A percentile compares a stretch with the other conserved stretches of the same genome.
Evolutionary conservation across 2,797 vertebrate species (phyloP).

Genomic region (Enteromius trimaculatus): DNA sequence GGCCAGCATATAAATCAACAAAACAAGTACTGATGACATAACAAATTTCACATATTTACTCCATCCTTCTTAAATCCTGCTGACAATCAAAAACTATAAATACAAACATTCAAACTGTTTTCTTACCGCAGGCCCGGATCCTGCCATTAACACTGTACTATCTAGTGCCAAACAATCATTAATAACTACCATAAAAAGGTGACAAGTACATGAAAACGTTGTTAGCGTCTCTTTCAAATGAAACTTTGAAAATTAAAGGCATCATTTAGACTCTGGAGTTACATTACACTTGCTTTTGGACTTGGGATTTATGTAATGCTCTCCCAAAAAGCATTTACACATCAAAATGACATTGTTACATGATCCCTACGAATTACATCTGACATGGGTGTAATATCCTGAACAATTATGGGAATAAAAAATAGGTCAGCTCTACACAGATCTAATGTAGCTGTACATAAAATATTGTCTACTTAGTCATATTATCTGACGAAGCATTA

Average conservation of each 20-base stretch:
- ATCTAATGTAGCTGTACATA: conserved; percentile 35
- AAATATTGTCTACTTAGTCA: conserved; percentile 22
- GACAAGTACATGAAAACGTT: background rate
- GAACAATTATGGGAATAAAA: background rate
- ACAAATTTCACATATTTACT: conserved; percentile 37
- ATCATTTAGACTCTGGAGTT: background rate
- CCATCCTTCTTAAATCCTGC: conserved; percentile 23
- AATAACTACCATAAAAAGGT: conserved; percentile 23
- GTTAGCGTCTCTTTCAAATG: background rate
- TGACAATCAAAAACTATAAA: conserved; percentile 55
- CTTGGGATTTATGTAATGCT: conserved; percentile 4
- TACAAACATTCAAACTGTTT: conserved; percentile 43
- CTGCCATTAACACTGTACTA: conserved; percentile 27
- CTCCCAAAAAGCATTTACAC: background rate
- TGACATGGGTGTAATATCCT: background rate
- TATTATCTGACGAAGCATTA: conserved; percentile 18
- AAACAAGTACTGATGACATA: conserved; percentile 49
- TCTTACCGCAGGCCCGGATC: conserved; percentile 8
- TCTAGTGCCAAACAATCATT: conserved; percentile 32
- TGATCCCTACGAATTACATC: background rate
- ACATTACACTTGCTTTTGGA: background rate
- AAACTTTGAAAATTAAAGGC: background rate
- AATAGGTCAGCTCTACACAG: conserved; percentile 4
- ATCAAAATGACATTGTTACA: background rate
- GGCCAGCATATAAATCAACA: conserved; percentile 62